These are phyloP conservation scores for Cyphomyrus plagiostoma DNA, from an alignment of 2,113 vertebrate species.

Conservation along the genomic window DNA sequence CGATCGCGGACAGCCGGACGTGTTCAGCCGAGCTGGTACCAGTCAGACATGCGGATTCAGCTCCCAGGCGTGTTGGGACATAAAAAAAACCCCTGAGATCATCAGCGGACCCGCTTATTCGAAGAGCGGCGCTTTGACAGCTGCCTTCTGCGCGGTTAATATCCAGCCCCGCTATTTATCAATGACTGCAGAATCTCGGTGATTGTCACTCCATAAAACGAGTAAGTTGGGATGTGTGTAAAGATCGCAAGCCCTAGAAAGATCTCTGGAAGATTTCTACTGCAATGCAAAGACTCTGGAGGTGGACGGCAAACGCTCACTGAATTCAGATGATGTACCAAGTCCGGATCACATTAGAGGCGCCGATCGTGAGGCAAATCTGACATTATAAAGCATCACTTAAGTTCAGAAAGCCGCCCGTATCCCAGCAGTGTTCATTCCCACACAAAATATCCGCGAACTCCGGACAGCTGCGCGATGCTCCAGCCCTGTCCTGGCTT, in stretches of 20 bases:
- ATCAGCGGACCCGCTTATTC: not conserved
- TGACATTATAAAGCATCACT: not conserved
- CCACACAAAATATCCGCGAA: not conserved
- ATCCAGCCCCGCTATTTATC: not conserved
- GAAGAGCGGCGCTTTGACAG: not conserved
- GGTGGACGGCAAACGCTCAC: not conserved
- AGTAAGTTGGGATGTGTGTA: not conserved
- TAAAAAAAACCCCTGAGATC: not conserved
- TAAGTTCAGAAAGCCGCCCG: slow-evolving; percentile 1
- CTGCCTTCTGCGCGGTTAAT: not conserved
- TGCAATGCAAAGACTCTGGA: not conserved
- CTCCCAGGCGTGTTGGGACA: slow-evolving; percentile 19
- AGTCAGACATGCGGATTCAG: slow-evolving; percentile 46
- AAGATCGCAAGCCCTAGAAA: not conserved
- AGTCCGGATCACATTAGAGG: not conserved
- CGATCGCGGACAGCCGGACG: slow-evolving; percentile 32
- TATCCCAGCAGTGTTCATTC: not conserved
- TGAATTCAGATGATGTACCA: not conserved
- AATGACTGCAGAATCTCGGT: not conserved
- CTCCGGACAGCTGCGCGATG: not conserved
- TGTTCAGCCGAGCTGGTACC: slow-evolving; percentile 52
- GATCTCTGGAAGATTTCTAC: not conserved
- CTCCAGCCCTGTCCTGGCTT: slow-evolving; percentile 16
- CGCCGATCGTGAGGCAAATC: not conserved
- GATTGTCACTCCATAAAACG: not conserved